phyloP scores from a whole-genome alignment of 2,888 invertebrate species.

The Hypercompe scribonia region DNA sequence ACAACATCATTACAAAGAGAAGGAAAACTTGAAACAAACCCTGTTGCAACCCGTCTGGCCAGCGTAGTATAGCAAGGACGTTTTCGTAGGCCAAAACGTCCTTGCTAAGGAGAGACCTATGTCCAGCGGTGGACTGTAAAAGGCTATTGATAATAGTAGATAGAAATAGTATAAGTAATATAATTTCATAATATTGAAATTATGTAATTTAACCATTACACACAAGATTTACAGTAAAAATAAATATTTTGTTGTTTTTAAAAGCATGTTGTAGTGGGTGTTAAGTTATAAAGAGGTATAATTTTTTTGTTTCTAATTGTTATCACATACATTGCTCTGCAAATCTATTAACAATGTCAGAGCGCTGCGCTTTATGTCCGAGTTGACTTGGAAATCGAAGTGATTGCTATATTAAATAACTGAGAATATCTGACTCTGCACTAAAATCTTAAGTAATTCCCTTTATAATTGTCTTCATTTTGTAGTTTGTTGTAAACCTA shows the following conservation, averaged over 20 bases:
- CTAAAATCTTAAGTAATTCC: constrained; percentile 59
- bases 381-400: constrained; percentile 55
- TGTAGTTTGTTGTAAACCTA: constrained; percentile 40
- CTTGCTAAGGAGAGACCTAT: no score
- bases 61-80: no score
- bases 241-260: not conserved
- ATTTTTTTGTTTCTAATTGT: not conserved
- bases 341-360: not conserved
- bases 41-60: no score
- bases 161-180: no score
- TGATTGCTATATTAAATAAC: constrained; percentile 63
- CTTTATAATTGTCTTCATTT: constrained; percentile 41
- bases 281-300: not conserved
- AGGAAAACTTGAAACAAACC: no score
- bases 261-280: not conserved
- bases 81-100: no score
- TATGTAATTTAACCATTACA: not conserved
- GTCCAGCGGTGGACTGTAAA: no score
- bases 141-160: no score
- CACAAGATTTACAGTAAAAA: no score
- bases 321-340: constrained; percentile 20
- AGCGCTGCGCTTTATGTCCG: constrained; percentile 52
- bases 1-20: no score
- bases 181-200: not conserved
- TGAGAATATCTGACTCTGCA: constrained; percentile 57